phyloP scores from a whole-genome alignment of 2,113 vertebrate species.

The Proterorhinus semilunaris region DNA sequence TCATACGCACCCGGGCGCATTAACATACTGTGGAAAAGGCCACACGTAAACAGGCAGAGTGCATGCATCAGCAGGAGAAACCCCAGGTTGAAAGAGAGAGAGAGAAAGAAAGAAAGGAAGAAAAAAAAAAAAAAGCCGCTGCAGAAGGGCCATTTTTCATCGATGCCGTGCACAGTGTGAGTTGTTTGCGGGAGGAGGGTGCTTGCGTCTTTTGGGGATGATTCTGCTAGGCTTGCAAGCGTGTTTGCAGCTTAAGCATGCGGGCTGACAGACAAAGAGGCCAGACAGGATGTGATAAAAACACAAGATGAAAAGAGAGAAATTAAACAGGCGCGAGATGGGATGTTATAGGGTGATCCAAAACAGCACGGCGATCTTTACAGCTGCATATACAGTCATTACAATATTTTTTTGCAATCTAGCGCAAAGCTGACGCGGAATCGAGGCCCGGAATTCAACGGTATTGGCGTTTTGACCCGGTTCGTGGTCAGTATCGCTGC shows the following conservation, averaged over 20 bases:
- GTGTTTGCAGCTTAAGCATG: conserved; percentile 69
- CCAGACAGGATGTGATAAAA: conserved; percentile 70
- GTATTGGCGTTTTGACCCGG: no score
- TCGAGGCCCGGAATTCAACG: no score
- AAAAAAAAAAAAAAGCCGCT: conserved; percentile 49
- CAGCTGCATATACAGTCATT: neutral
- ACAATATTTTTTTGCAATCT: neutral
- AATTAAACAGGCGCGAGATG: conserved; percentile 18
- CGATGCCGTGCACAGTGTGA: conserved; percentile 23
- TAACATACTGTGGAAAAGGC: conserved; percentile 47
- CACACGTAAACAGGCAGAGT: conserved; percentile 46
- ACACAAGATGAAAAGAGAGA: conserved; percentile 38
- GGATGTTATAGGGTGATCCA: conserved; percentile 19
- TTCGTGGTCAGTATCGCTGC: no score
- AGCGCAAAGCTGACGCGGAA: no score
- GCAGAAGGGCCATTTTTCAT: conserved; percentile 64
- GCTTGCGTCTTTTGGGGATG: conserved; percentile 56
- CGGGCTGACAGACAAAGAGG: conserved; percentile 65
- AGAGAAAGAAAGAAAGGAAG: conserved; percentile 50
- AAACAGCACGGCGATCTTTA: neutral
- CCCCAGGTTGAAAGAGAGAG: conserved; percentile 28
- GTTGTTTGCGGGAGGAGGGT: conserved; percentile 11
- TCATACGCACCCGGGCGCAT: conserved; percentile 31
- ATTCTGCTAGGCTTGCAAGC: conserved; percentile 68
- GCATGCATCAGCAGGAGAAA: conserved; percentile 69